A percentile compares a stretch with the other conserved stretches of the same genome.
These are phyloP conservation scores for Glandiceps talaboti DNA, from an alignment of 53 echinoderm and acorn worm genomes.

Conservation along the genomic window DNA sequence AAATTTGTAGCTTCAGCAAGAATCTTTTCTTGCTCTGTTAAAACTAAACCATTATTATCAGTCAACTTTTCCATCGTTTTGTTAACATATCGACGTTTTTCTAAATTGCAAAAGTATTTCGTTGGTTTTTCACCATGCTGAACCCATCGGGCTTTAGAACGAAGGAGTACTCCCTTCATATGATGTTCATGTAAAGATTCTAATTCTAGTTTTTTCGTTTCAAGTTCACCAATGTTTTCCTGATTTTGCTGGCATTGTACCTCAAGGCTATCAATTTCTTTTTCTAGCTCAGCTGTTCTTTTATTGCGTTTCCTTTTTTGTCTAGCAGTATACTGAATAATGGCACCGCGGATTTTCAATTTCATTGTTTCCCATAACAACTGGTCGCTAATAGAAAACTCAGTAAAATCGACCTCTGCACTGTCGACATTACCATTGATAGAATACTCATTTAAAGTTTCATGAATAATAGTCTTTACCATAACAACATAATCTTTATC, in stretches of 20 bases:
- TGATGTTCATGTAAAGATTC: background rate
- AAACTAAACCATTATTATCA: background rate
- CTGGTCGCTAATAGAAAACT: slow-evolving; percentile 12
- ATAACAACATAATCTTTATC: background rate
- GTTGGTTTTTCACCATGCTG: slow-evolving; percentile 13
- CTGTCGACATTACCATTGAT: background rate
- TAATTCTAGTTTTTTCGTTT: background rate
- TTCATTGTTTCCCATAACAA: slow-evolving; percentile 10
- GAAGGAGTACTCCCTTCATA: slow-evolving; percentile 4
- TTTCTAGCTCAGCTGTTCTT: background rate
- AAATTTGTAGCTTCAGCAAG: background rate
- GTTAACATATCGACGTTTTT: background rate
- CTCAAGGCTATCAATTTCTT: background rate
- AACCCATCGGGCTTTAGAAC: slow-evolving; percentile 8
- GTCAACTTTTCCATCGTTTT: background rate
- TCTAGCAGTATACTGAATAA: slow-evolving; percentile 6
- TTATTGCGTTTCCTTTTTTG: background rate
- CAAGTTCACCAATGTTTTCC: background rate
- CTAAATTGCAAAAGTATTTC: slow-evolving; percentile 2
- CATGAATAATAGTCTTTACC: background rate
- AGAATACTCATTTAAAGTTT: background rate
- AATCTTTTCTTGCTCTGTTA: background rate
- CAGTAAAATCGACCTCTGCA: background rate
- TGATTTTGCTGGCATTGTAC: background rate
- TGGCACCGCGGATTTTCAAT: slow-evolving; percentile 8